Evolutionary conservation across 2,113 vertebrate species (phyloP).

Genomic region (Vombatus ursinus): DNA sequence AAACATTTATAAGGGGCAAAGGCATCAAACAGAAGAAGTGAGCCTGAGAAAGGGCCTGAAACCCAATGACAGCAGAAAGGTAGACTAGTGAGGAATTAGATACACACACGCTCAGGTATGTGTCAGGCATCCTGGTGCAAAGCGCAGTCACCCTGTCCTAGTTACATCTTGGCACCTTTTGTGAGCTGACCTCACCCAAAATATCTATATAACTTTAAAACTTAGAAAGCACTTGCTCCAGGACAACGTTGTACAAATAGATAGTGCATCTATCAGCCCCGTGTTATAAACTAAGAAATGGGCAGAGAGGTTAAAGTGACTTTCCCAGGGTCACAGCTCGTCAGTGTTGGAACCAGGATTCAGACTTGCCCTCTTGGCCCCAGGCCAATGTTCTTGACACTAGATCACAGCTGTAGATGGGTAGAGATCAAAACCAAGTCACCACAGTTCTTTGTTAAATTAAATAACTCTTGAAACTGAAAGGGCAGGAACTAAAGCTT

Average conservation of each 20-base stretch:
- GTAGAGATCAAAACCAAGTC: background rate
- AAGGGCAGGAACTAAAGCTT: background rate
- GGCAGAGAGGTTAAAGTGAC: background rate
- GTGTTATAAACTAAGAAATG: background rate
- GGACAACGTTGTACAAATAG: background rate
- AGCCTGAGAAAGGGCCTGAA: background rate
- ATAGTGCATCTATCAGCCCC: background rate
- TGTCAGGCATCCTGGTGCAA: no score
- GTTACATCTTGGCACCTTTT: background rate
- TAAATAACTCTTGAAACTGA: background rate
- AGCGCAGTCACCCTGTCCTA: background rate
- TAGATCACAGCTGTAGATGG: background rate
- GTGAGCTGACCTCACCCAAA: background rate
- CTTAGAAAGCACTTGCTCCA: background rate
- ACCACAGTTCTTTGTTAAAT: background rate
- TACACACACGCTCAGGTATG: background rate
- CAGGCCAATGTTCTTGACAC: background rate
- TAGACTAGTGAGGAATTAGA: background rate
- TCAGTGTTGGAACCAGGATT: background rate
- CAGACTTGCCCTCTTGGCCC: background rate
- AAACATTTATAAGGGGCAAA: background rate
- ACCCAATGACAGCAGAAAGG: background rate
- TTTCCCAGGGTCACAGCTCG: background rate
- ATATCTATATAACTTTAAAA: background rate
- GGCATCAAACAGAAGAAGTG: background rate